Conservation (phyloP, 2,797 vertebrate genomes). For the Enteromius anoplus region DNA sequence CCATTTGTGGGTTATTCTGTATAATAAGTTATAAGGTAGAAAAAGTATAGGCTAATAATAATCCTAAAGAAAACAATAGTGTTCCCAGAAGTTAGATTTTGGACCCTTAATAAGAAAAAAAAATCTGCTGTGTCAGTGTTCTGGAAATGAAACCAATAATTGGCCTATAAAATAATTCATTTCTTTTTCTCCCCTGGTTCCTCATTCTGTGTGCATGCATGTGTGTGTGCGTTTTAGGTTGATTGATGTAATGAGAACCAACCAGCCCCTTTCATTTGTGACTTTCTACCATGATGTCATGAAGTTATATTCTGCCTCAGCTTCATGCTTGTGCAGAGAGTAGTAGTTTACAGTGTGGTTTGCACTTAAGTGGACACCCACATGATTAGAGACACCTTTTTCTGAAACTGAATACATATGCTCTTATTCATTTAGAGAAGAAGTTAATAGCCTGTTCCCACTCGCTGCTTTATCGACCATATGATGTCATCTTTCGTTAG, state of each 20-base stretch:
- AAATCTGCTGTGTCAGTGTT: not conserved
- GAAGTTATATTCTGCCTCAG: not conserved
- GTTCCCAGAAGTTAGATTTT: not conserved
- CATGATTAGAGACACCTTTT: constrained; percentile 40
- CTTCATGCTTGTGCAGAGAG: not conserved
- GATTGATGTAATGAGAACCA: constrained; percentile 13
- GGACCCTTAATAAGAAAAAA: too few relatives aligned
- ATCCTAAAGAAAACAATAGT: not conserved
- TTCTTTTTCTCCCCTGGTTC: not conserved
- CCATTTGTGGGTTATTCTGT: not conserved
- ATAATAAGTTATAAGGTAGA: not conserved
- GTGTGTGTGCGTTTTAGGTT: not conserved
- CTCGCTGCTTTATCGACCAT: not conserved
- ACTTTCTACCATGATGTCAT: constrained; percentile 38
- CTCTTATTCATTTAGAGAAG: constrained; percentile 21
- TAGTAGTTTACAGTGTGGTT: constrained; percentile 25
- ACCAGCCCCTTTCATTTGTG: constrained; percentile 29
- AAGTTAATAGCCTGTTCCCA: constrained; percentile 21
- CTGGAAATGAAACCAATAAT: not conserved
- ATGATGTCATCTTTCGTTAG: not conserved
- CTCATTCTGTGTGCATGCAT: not conserved
- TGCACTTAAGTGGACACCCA: constrained; percentile 26
- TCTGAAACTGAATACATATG: constrained; percentile 26
- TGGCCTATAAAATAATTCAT: not conserved
- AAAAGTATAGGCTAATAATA: not conserved